Percentiles rank a stretch among this genome's conserved stretches.
Conservation (phyloP, 1,140 invertebrate species). For the Drosophila arizonae region DNA sequence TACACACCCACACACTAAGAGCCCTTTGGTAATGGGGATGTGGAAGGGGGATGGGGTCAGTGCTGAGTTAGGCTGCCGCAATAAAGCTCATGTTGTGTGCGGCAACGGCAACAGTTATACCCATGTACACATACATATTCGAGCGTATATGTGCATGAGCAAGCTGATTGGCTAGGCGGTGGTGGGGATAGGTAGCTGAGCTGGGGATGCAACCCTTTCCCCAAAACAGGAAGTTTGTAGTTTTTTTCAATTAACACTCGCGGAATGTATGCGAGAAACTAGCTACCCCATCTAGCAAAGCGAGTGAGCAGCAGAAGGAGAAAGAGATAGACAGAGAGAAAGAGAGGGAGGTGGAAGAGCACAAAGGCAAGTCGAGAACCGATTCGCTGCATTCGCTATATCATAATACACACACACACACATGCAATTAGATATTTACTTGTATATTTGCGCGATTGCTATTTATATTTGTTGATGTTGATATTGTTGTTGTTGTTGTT, state of each 20-base stretch:
- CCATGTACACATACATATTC: background rate
- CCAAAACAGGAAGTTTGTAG: constrained; percentile 72
- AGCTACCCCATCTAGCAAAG: background rate
- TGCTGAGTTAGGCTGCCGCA: constrained; percentile 60
- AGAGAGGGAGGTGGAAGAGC: background rate
- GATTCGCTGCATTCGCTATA: constrained; percentile 36
- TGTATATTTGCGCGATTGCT: constrained; percentile 47
- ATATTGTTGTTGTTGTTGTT: constrained; percentile 41
- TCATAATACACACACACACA: constrained; percentile 11
- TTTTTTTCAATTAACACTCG: constrained; percentile 68
- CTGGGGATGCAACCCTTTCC: constrained; percentile 26
- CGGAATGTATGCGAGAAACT: constrained; percentile 9
- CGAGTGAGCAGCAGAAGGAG: background rate
- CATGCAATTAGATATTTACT: constrained; percentile 23
- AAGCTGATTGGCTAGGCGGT: constrained; percentile 8
- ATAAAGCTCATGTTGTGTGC: constrained; percentile 78
- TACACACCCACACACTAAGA: constrained; percentile 21
- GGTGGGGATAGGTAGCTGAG: background rate
- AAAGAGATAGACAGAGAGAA: background rate
- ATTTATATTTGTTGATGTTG: constrained; percentile 50
- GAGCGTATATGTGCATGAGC: background rate
- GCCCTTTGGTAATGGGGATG: constrained; percentile 8
- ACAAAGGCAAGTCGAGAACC: constrained; percentile 21
- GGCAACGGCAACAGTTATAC: constrained; percentile 74
- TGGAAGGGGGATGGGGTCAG: constrained; percentile 1